Conservation (phyloP, 2,797 vertebrate genomes). For the Glyptemys insculpta region DNA sequence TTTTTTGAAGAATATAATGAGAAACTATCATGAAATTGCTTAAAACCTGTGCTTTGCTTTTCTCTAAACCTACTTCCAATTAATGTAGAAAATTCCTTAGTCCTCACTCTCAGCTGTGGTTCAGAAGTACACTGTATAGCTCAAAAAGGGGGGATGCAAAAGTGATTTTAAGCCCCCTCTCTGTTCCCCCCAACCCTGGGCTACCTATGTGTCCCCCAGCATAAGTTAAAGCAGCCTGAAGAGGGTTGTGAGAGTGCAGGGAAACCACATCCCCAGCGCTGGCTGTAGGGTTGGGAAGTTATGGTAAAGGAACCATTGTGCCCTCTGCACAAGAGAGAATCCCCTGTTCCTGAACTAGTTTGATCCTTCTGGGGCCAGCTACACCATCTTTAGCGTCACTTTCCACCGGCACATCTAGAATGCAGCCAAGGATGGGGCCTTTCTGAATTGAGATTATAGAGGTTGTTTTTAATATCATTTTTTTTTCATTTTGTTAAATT, state of each 20-base stretch:
- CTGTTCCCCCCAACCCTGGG: no score
- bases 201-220: no score
- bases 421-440: neutral
- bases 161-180: no score
- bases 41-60: neutral
- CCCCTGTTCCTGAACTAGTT: neutral
- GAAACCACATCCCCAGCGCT: neutral
- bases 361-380: neutral
- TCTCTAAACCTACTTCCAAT: neutral
- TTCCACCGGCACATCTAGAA: neutral
- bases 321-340: neutral
- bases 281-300: neutral
- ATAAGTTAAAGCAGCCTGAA: no score
- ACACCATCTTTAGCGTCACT: neutral
- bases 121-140: neutral
- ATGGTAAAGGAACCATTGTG: neutral
- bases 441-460: neutral
- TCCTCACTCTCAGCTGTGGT: neutral
- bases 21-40: neutral
- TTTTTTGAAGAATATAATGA: slow-evolving; percentile 21
- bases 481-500: neutral
- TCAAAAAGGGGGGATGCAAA: neutral
- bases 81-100: neutral
- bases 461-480: neutral
- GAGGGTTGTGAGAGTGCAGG: no score